Evolutionary conservation across 35 echinoderm and acorn worm species (phyloP).

Genomic region (Ophiothrix spiculata): DNA sequence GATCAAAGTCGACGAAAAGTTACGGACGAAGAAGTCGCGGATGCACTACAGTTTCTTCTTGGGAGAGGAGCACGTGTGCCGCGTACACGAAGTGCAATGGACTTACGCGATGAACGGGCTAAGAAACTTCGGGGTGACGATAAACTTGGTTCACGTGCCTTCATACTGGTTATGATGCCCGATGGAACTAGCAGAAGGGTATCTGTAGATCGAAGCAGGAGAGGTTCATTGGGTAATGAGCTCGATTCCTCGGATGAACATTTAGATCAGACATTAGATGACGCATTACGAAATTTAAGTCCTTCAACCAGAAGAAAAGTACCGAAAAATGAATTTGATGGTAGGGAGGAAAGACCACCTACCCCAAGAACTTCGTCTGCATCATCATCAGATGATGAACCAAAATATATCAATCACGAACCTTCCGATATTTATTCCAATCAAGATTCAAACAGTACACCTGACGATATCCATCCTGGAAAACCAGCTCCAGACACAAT

Average conservation of each 20-base stretch:
- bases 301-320: not conserved
- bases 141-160: not conserved
- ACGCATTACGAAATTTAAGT: not conserved
- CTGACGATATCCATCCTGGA: too few species aligned
- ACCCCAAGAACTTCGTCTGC: not conserved
- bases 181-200: not conserved
- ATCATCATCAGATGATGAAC: not conserved
- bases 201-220: not conserved
- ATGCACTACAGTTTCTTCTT: not conserved
- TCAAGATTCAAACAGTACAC: not conserved
- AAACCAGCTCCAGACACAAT: too few species aligned
- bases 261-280: not conserved
- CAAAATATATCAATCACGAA: not conserved
- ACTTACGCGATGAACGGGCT: not conserved
- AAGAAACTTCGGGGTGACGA: not conserved
- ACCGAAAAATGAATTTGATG: conserved; percentile 4
- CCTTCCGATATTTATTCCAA: conserved; percentile 2
- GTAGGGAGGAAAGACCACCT: not conserved
- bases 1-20: not conserved
- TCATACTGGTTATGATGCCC: not conserved
- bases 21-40: not conserved
- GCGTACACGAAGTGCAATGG: not conserved
- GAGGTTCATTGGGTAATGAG: not conserved
- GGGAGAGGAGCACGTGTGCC: not conserved
- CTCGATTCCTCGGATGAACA: not conserved